These are phyloP conservation scores for Pycnomerus fuliginosus DNA, from an alignment of 2,888 invertebrate species.

Conservation along the genomic window DNA sequence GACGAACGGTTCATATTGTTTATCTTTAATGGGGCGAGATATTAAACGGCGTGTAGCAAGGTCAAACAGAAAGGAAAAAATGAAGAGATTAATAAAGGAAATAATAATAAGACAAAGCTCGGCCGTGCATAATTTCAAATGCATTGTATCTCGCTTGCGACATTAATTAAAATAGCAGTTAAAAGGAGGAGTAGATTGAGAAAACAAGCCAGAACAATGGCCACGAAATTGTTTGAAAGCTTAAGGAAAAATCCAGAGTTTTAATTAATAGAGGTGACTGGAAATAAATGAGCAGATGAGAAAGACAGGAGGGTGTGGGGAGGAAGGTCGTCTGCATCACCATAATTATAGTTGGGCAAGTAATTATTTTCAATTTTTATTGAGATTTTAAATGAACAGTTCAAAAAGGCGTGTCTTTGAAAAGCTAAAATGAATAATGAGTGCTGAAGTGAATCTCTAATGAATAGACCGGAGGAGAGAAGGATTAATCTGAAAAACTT, in stretches of 20 bases:
- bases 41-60: slow-evolving; percentile 18
- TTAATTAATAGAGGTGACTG: slow-evolving; percentile 12
- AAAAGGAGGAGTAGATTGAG: slow-evolving; percentile 16
- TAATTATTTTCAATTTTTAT: slow-evolving; percentile 29
- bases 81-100: slow-evolving; percentile 14
- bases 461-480: slow-evolving; percentile 16
- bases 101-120: slow-evolving; percentile 14
- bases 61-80: slow-evolving; percentile 5
- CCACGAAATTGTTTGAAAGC: slow-evolving; percentile 10
- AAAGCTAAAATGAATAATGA: slow-evolving; percentile 29
- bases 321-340: slow-evolving; percentile 4
- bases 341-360: slow-evolving; percentile 12
- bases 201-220: slow-evolving; percentile 12
- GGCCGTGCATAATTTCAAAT: slow-evolving; percentile 12
- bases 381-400: slow-evolving; percentile 26
- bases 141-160: slow-evolving; percentile 16
- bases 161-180: slow-evolving; percentile 24
- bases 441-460: slow-evolving; percentile 20
- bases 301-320: slow-evolving; percentile 1
- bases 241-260: slow-evolving; percentile 12
- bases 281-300: slow-evolving; percentile 8
- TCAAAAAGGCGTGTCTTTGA: slow-evolving; percentile 25
- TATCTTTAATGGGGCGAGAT: slow-evolving; percentile 18
- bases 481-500: slow-evolving; percentile 25
- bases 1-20: too few relatives aligned